These are phyloP conservation scores for Chymomyza fuscimana DNA, from an alignment of 2,888 invertebrate genomes.

Conservation along the genomic window DNA sequence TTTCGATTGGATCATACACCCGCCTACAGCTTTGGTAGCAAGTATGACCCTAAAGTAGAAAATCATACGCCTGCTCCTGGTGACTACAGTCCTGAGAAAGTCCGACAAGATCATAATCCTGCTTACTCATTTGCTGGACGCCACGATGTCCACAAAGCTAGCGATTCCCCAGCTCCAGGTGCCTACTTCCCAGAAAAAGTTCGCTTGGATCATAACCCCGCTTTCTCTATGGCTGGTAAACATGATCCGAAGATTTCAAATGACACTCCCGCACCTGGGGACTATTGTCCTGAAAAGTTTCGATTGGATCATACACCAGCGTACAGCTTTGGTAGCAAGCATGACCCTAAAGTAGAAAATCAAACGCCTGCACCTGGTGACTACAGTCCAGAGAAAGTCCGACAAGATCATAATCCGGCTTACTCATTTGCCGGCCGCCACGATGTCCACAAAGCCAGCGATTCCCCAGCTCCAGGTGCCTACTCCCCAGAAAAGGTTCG, in stretches of 20 bases:
- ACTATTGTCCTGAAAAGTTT: constrained; percentile 81
- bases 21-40: constrained; percentile 80
- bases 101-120: constrained; percentile 45
- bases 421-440: constrained; percentile 80
- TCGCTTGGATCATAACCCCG: constrained; percentile 59
- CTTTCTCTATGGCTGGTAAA: constrained; percentile 85
- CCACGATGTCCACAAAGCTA: too few species aligned
- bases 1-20: constrained; percentile 79
- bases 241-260: constrained; percentile 79
- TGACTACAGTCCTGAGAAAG: constrained; percentile 82
- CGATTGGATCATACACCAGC: constrained; percentile 81
- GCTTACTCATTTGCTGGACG: too few species aligned
- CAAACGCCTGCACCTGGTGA: constrained; percentile 84
- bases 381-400: constrained; percentile 82
- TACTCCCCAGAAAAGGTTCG: constrained; percentile 81
- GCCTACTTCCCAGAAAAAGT: too few species aligned
- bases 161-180: too few species aligned
- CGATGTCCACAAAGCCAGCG: constrained; percentile 75
- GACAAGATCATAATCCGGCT: constrained; percentile 77
- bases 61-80: constrained; percentile 79
- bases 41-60: constrained; percentile 69
- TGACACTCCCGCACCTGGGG: constrained; percentile 80
- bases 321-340: constrained; percentile 79
- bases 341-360: constrained; percentile 77
- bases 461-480: constrained; percentile 81